Percentiles rank a stretch among this genome's conserved stretches.
Conservation (phyloP, 2,797 vertebrate genomes). For the Pipistrellus pipistrellus region DNA sequence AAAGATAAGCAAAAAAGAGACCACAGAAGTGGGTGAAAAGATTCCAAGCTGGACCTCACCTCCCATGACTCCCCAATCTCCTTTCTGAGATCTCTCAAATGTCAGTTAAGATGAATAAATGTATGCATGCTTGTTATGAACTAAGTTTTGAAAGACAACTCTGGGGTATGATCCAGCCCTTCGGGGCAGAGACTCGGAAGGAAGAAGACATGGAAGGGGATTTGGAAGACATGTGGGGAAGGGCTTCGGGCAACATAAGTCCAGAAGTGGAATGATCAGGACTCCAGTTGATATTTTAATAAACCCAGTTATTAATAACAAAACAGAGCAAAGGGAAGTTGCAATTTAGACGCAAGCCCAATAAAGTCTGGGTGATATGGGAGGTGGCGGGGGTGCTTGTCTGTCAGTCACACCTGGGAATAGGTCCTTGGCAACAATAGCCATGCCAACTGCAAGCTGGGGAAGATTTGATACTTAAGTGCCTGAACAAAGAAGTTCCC, state of each 20-base stretch:
- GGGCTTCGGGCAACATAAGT: background rate
- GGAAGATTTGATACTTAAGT: background rate
- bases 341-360: background rate
- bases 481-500: background rate
- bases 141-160: background rate
- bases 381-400: background rate
- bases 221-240: fast-evolving
- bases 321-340: background rate
- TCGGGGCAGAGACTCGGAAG: background rate
- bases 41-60: background rate
- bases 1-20: background rate
- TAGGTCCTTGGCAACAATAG: background rate
- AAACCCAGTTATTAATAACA: background rate
- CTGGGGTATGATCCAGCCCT: background rate
- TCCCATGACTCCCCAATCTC: background rate
- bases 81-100: background rate
- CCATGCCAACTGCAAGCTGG: background rate
- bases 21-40: background rate
- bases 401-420: background rate
- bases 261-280: background rate
- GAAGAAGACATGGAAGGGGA: background rate
- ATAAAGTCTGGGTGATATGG: background rate
- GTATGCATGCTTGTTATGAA: background rate
- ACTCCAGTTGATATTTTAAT: background rate
- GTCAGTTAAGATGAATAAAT: background rate